Evolutionary conservation across 1,140 invertebrate genomes (phyloP), one percentile per base, ranked within the genome.

Genomic region (Nylanderia fulva): DNA sequence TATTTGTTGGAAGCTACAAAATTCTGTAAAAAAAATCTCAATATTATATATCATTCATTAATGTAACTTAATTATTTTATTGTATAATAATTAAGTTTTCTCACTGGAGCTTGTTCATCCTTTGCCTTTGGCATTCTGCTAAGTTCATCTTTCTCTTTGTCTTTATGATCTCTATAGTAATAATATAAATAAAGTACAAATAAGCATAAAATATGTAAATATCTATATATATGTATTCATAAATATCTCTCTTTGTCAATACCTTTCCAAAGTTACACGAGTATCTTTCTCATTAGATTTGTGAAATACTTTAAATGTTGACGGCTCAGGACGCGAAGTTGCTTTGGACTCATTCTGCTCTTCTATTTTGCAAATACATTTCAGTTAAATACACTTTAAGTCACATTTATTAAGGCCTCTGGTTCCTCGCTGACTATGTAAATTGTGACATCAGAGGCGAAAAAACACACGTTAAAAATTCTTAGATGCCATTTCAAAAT

Each of bases 1-100:
- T 94, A 96, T 94, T 96, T 96, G 90, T 96, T 96, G 89, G 96
- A 96, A 91, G 95, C 96, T 90, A 96, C 95, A 86, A 96, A 96
- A 91, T 96, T 96, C 96, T 96, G 95, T 15, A 95, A 87, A 86
- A 86, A 91, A 91, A 91, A 52, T 18, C 4, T 63, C 33, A 24
- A 61, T 27, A 9, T 48, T 36, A 60, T 6, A 39, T 24, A 8
- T 13, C 15, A 69, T 83, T 79, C 7, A 58, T 48, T 15, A 11
- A 42, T 29, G n/a, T 24, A n/a, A 4, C n/a, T n/a, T n/a, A n/a
- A n/a, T n/a, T n/a, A n/a, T n/a, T n/a, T n/a, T n/a, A n/a, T 21
- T 21, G 6, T 2, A 48, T 18, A 48, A 52, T 45, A 29, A n/a
- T 56, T 42, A 56, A 18, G 9, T 72, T 64, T 77, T 95, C 94